Evolutionary conservation across 2,113 vertebrate species (phyloP), one percentile per base, ranked within the genome.

Genomic region (Plectropomus leopardus): DNA sequence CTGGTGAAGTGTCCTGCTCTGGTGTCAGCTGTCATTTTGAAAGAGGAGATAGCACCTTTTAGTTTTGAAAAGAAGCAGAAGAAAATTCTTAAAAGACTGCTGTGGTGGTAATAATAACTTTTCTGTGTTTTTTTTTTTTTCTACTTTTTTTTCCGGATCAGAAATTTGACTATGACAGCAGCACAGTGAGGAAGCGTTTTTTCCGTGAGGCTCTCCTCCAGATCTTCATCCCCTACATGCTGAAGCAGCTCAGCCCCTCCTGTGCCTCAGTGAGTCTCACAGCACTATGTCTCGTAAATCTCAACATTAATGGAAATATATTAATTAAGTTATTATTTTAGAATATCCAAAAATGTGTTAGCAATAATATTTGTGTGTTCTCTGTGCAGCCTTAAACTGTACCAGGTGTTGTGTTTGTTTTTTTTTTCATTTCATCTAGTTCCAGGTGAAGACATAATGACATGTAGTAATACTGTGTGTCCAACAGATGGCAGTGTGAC

Each of bases 151-250:
- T 9, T 1, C 34, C 34, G 8, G 8, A 40, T 10, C 85, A 99
- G 98, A 99, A 99, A 83, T 99, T 96, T 0, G 98, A 99, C 93
- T 99, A 98, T 0, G 98, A 99, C 95, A 99, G 98, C 95, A 99
- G 98, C 94, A 96, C 96, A 0, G 97, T 99, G 86, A 89, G 98
- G 65, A 99, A 99, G 94, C 96, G 95, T 48, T 99, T 99, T 94
- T 99, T 99, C 93, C 95, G 97, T 36, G 98, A 99, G 86, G 98
- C 98, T 4, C 94, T 99, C n/a, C 94, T 99, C 68, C 98, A 99
- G 94, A 97, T 99, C 93, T 96, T 97, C 74, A 96, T 98, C 86
- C 98, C 98, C 0, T 99, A 98, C 92, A 96, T 99, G 94, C 94
- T 99, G 83, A 98, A 96, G 84, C 97, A 98, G 92, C 95, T 99